Evolutionary conservation across 2,797 vertebrate genomes (phyloP).

Genomic region (Fistularia tabacaria): DNA sequence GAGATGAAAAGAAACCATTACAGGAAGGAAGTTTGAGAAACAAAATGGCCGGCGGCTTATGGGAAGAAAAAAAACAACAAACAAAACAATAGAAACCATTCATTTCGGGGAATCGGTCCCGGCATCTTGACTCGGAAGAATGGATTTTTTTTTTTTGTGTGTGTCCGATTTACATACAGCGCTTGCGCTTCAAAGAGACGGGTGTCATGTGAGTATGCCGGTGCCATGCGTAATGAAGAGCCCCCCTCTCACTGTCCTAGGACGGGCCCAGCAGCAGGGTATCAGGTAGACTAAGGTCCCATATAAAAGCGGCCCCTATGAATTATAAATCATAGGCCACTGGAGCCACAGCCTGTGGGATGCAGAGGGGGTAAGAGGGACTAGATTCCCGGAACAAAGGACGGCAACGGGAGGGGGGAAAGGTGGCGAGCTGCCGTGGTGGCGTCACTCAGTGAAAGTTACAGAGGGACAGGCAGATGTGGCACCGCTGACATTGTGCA

Average conservation of each 20-base stretch:
- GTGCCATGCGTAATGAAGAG: slow-evolving; percentile 74
- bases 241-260: slow-evolving; percentile 67
- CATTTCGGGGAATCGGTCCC: slow-evolving; percentile 47
- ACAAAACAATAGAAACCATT: slow-evolving; percentile 13
- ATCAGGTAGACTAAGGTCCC: slow-evolving; percentile 84
- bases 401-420: slow-evolving; percentile 59
- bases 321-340: slow-evolving; percentile 88
- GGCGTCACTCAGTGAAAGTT: slow-evolving; percentile 54
- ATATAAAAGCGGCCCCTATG: slow-evolving; percentile 85
- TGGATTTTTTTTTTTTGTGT: slow-evolving; percentile 56
- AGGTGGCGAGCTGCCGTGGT: slow-evolving; percentile 37
- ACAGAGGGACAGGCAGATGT: slow-evolving; percentile 38
- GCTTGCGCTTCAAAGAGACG: slow-evolving; percentile 52
- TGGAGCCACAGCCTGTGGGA: slow-evolving; percentile 83
- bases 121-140: slow-evolving; percentile 50
- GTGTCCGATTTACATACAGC: slow-evolving; percentile 65
- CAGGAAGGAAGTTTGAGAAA: slow-evolving; percentile 26
- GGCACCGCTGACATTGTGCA: not conserved
- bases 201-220: slow-evolving; percentile 70
- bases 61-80: not conserved
- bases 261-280: slow-evolving; percentile 75
- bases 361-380: slow-evolving; percentile 70
- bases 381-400: slow-evolving; percentile 82
- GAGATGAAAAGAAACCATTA: slow-evolving; percentile 5
- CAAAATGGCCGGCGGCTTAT: slow-evolving; percentile 22